Conservation (phyloP, 30 jellyfish, hydroid and myxozoan genomes). For the Cassiopea xamachana region DNA sequence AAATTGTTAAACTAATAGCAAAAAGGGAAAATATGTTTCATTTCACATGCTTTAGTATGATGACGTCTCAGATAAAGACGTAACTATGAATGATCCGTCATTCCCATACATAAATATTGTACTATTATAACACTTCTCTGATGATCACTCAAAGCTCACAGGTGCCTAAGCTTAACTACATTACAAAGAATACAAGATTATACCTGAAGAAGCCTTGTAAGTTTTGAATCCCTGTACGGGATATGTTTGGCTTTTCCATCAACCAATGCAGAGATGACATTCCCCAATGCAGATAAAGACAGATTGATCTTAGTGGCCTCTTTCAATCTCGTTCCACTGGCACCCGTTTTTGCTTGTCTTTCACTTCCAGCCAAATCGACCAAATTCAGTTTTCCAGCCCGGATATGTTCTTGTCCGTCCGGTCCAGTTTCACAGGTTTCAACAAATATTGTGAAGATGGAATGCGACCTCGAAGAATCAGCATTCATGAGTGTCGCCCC, state of each 20-base stretch:
- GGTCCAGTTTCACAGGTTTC: slow-evolving; percentile 93
- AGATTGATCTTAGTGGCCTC: slow-evolving; percentile 97
- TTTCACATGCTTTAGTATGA: too few relatives aligned
- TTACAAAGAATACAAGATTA: neutral
- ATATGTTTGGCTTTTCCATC: slow-evolving; percentile 97
- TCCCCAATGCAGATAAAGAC: slow-evolving; percentile 96
- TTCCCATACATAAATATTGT: too few relatives aligned
- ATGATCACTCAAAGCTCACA: too few relatives aligned
- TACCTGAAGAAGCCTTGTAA: slow-evolving; percentile 95
- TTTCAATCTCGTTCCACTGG: slow-evolving; percentile 93
- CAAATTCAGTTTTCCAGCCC: slow-evolving; percentile 93
- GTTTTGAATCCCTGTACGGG: slow-evolving; percentile 97
- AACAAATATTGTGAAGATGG: slow-evolving; percentile 94
- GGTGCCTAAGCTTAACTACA: neutral
- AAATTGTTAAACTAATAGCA: too few relatives aligned
- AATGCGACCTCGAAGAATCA: slow-evolving; percentile 97
- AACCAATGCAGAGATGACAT: slow-evolving; percentile 97
- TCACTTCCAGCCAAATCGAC: slow-evolving; percentile 99
- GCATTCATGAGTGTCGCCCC: slow-evolving; percentile 99
- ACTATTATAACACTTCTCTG: too few relatives aligned
- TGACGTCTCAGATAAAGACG: too few relatives aligned
- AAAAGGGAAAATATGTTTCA: too few relatives aligned
- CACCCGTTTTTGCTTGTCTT: slow-evolving; percentile 98
- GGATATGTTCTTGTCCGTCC: slow-evolving; percentile 95
- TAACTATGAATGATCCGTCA: too few relatives aligned